Evolutionary conservation across 2,797 vertebrate genomes (phyloP).

Genomic region (Melanotaenia boesemani): DNA sequence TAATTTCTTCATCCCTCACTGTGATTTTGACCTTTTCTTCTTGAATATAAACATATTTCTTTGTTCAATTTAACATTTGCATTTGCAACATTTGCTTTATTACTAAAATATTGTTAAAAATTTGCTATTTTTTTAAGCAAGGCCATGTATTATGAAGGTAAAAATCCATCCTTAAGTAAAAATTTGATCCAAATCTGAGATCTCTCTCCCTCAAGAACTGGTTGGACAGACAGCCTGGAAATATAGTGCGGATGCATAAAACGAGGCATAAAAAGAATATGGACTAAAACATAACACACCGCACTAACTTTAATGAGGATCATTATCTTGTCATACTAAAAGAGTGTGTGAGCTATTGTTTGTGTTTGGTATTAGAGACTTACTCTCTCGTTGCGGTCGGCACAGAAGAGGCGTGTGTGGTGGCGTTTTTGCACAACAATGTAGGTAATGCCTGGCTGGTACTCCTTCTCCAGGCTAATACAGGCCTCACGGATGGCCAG

Average conservation of each 20-base stretch:
- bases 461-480: slow-evolving; percentile 98
- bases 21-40: neutral
- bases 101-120: neutral
- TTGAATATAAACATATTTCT: neutral
- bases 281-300: slow-evolving; percentile 20
- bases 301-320: slow-evolving; percentile 35
- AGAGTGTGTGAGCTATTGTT: neutral
- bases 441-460: slow-evolving; percentile 99
- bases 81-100: too few species aligned
- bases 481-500: slow-evolving; percentile 98
- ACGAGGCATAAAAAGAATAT: slow-evolving; percentile 2
- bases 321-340: neutral
- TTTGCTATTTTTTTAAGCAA: neutral
- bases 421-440: slow-evolving; percentile 99
- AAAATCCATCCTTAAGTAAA: neutral
- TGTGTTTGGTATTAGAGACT: slow-evolving; percentile 49
- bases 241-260: slow-evolving; percentile 1
- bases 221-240: neutral
- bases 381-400: slow-evolving; percentile 98
- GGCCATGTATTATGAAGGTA: neutral
- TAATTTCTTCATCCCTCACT: neutral
- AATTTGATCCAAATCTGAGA: too few species aligned
- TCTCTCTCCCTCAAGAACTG: neutral
- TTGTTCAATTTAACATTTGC: neutral
- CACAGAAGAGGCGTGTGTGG: slow-evolving; percentile 97